Base-by-base conservation (phyloP, 2,113 vertebrate genomes). In the Tupaia tana region DNA sequence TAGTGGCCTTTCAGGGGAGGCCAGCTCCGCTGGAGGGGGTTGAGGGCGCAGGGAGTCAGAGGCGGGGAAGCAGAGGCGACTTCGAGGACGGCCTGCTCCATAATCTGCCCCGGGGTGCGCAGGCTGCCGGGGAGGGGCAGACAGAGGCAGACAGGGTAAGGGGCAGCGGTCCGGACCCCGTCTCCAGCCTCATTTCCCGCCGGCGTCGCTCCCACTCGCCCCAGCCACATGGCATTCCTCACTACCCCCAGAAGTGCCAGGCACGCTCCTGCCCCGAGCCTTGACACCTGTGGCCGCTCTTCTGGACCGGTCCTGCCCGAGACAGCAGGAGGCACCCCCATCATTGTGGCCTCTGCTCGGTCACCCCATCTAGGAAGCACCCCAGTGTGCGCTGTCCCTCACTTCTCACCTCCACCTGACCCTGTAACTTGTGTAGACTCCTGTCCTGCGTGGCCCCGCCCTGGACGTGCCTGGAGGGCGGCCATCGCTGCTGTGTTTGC, bases 151-250 rank as follows among this genome's bases (percentile, higher is more conserved):
- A 43, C 69, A 10, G 79, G 58, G 18, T 11, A 13, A 19, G 63
- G 22, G 27, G 24, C 5, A 3, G 8, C 70, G 2, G 0, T 4
- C 13, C 0, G 0, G 20, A n/a, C 59, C 64, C 31, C 5, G 11
- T 25, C 59, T 31, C 29, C 22, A 3, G 64, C 29, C 56, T 52
- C 24, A 18, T 4, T 4, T 22, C 34, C 52, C 34, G 14, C 18
- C 34, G 1, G n/a, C 29, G 24, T 10, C 25, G 12, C 25, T 77
- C 75, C 34, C 8, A 34, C 6, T 58, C 59, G 9, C 18, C 58
- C 25, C 25, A 43, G 16, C 63, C 89, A 16, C 59, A 11, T 0
- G 0, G 43, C 14, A 15, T 79, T 74, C 52, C 75, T 29, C 56
- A 9, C 66, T 25, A 5, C 2, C n/a, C 66, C 18, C 9, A 12